Percentiles rank a stretch among this genome's conserved stretches.
phyloP scores from a whole-genome alignment of 2,113 vertebrate species.

The Chelonoidis abingdonii region DNA sequence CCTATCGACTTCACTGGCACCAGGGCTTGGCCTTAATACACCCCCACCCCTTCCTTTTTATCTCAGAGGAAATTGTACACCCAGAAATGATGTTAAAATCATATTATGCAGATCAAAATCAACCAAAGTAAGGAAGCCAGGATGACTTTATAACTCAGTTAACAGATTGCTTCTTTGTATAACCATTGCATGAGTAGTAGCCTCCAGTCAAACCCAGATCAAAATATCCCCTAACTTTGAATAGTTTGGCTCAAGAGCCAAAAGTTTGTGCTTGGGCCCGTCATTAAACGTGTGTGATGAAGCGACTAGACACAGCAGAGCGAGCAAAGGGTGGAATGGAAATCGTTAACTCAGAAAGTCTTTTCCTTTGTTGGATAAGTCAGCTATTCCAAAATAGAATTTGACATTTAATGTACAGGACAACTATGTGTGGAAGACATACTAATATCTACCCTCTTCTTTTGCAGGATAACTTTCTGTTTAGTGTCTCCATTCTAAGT shows the following conservation, averaged over 20 bases:
- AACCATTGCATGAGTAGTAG: background rate
- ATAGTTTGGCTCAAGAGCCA: background rate
- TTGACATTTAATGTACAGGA: background rate
- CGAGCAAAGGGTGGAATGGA: background rate
- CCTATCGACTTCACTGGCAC: accelerated
- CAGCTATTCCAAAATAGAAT: background rate
- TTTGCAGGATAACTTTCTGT: conserved; percentile 94
- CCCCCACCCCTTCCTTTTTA: background rate
- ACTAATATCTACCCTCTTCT: conserved; percentile 58
- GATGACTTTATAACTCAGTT: background rate
- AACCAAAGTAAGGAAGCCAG: background rate
- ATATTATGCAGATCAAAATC: background rate
- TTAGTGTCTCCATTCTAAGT: conserved; percentile 95
- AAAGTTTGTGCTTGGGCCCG: background rate
- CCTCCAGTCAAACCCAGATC: background rate
- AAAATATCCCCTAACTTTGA: background rate
- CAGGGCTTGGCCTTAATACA: background rate
- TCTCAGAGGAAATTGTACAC: background rate
- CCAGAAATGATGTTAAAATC: background rate
- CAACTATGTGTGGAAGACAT: background rate
- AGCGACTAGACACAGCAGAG: background rate
- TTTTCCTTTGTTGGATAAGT: background rate
- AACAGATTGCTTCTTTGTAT: background rate
- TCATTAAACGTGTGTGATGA: background rate
- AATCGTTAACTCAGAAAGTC: background rate